Evolutionary conservation across 2,113 vertebrate species (phyloP), one percentile per base, ranked within the genome.

Genomic region (Pimephales promelas): DNA sequence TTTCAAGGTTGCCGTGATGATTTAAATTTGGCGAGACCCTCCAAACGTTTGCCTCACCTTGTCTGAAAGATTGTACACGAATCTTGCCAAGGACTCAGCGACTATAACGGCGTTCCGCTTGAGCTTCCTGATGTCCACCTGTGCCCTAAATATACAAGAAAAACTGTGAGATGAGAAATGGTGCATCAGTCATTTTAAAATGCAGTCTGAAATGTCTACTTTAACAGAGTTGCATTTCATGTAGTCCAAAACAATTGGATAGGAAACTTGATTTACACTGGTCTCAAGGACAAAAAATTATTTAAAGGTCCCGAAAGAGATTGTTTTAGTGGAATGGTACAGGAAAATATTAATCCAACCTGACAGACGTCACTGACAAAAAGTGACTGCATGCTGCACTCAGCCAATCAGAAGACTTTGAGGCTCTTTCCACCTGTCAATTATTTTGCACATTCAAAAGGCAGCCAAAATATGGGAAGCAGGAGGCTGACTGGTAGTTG

Each of bases 31-130:
- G 16, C 2, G 2, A 68, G 10, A 81, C 7, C 2, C 47, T 70
- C 18, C 47, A 75, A 43, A 28, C 1, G 4, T 36, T 57, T 68
- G 1, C 1, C 61, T 85, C 77, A 95, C 95, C 93, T 93, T 94
- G 82, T 92, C 91, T 28, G 94, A 92, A 26, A 95, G 90, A 61
- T 94, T 94, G 85, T 92, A 95, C 89, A 95, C 93, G 22, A 89
- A 94, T 52, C 90, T 89, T 3, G 89, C 93, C 78, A 95, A 87
- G 0, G 92, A 86, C 86, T 95, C 94, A 5, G 92, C 93, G 45
- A 95, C 71, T 34, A 95, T 89, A 76, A 94, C 47, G 0, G 91
- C 86, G 34, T 95, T 95, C 4, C 95, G 90, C 47, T 91, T 94
- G 20, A 95, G 88, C 83, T 92, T 94, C 86, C 90, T 91, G 34